These are phyloP conservation scores for Oreochromis mossambicus DNA, from an alignment of 2,797 vertebrate species.

Conservation along the genomic window DNA sequence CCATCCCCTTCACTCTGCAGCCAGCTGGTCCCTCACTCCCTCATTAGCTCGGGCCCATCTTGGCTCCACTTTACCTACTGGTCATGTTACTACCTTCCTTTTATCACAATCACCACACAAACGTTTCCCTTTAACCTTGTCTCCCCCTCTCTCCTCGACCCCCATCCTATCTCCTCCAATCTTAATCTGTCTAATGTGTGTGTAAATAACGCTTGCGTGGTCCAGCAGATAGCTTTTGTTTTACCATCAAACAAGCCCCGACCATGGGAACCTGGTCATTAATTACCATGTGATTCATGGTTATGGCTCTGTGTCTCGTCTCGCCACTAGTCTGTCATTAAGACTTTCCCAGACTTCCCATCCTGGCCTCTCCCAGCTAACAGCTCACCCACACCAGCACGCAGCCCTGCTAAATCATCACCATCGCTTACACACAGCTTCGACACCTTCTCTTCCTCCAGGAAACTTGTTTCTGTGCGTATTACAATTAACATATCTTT, in stretches of 20 bases:
- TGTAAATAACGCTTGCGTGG: conserved; percentile 55
- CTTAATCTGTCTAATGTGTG: conserved; percentile 63
- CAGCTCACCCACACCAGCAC: conserved; percentile 39
- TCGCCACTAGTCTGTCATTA: conserved; percentile 65
- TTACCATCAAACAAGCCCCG: conserved; percentile 60
- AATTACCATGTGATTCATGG: conserved; percentile 67
- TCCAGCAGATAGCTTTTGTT: conserved; percentile 66
- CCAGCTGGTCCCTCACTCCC: conserved; percentile 44
- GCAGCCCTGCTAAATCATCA: background rate
- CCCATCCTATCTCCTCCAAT: background rate
- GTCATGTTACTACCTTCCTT: conserved; percentile 15
- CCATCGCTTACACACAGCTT: background rate
- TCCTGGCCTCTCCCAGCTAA: conserved; percentile 54
- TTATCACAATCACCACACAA: conserved; percentile 35
- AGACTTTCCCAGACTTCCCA: conserved; percentile 69
- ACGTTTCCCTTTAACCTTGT: conserved; percentile 36
- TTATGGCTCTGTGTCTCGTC: conserved; percentile 62
- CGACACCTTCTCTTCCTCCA: conserved; percentile 20
- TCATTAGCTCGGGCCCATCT: conserved; percentile 47
- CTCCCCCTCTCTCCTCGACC: background rate
- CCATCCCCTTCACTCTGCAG: conserved; percentile 28
- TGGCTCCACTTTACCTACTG: conserved; percentile 35
- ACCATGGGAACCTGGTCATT: conserved; percentile 66
- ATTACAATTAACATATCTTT: background rate
- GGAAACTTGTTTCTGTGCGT: background rate